Conservation (phyloP, 2,113 vertebrate species). For the Myrmecobius fasciatus region DNA sequence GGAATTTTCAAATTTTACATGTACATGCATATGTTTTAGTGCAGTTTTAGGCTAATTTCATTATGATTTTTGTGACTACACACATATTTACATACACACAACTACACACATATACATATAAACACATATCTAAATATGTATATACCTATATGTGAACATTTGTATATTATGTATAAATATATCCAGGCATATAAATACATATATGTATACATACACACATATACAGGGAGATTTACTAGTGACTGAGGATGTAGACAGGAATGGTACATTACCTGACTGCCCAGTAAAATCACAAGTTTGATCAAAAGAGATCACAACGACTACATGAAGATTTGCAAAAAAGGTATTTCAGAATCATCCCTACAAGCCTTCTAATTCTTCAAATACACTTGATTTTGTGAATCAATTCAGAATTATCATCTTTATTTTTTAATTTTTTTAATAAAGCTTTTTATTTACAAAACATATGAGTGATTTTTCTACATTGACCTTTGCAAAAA, state of each 20-base stretch:
- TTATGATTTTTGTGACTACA: neutral
- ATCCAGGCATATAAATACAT: too few species aligned
- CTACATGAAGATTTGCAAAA: neutral
- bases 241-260: neutral
- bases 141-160: too few species aligned
- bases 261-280: neutral
- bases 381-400: conserved; percentile 2
- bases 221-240: neutral
- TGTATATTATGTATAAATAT: too few species aligned
- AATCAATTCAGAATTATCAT: conserved; percentile 10
- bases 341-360: neutral
- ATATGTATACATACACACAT: neutral
- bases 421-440: conserved; percentile 3
- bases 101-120: too few species aligned
- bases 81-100: neutral
- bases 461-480: too few species aligned
- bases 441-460: too few species aligned
- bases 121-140: too few species aligned
- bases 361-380: neutral
- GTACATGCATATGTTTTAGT: neutral
- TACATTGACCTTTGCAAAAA: too few species aligned
- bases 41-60: neutral
- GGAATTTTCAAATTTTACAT: neutral
- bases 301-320: neutral
- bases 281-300: neutral